Conservation (phyloP, 92 coral and sea anemone genomes). For the Epizoanthus illoricatus region DNA sequence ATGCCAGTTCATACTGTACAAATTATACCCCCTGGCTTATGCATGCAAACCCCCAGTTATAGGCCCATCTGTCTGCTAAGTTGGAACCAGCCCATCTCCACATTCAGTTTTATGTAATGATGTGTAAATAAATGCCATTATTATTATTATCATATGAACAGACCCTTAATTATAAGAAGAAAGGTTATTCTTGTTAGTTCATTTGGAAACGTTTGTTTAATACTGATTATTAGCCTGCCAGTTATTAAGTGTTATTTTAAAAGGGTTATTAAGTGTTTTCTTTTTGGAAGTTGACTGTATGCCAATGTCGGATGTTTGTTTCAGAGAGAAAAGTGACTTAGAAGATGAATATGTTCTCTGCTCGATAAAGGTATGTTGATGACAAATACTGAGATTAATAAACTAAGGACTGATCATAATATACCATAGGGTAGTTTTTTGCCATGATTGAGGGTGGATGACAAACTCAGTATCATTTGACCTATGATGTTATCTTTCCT, state of each 20-base stretch:
- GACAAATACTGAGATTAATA: too few relatives aligned
- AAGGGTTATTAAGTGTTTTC: neutral
- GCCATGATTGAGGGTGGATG: neutral
- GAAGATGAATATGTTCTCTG: slow-evolving; percentile 85
- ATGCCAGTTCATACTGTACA: neutral
- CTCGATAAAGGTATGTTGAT: slow-evolving; percentile 80
- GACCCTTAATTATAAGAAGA: too few relatives aligned
- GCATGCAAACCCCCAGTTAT: too few relatives aligned
- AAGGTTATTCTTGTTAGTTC: too few relatives aligned
- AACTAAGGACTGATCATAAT: neutral
- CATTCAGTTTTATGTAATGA: too few relatives aligned
- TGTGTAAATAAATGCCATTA: too few relatives aligned
- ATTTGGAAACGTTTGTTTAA: too few relatives aligned
- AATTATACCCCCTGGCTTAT: neutral
- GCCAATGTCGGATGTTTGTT: neutral
- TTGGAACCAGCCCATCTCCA: too few relatives aligned
- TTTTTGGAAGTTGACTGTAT: neutral
- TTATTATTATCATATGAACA: too few relatives aligned
- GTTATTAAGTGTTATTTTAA: too few relatives aligned
- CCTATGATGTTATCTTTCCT: neutral
- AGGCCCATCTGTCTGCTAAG: too few relatives aligned
- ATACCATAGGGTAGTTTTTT: neutral
- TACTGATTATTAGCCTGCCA: neutral
- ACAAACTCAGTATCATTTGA: neutral
- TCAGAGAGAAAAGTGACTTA: slow-evolving; percentile 46